These are phyloP conservation scores for Ginglymostoma cirratum DNA, from an alignment of 2,113 vertebrate genomes.

Conservation along the genomic window DNA sequence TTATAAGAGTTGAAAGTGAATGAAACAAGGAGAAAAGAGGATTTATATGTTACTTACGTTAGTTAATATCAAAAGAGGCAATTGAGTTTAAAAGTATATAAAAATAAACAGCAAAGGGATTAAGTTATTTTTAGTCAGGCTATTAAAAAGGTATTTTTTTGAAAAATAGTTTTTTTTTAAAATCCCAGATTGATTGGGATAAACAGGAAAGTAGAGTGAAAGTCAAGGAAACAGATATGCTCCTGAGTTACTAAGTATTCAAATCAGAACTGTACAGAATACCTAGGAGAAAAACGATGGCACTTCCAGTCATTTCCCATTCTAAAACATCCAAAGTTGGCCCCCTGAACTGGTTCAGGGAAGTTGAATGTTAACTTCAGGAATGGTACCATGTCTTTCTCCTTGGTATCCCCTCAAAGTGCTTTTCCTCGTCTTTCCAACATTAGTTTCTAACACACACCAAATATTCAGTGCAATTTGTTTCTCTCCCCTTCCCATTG, in stretches of 20 bases:
- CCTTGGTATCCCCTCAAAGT: background rate
- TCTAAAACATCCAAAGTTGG: background rate
- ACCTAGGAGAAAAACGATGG: background rate
- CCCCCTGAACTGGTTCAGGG: background rate
- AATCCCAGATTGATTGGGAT: background rate
- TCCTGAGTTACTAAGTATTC: background rate
- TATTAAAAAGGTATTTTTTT: background rate
- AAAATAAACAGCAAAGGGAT: background rate
- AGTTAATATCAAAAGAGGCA: background rate
- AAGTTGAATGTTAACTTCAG: background rate
- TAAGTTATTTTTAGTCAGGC: background rate
- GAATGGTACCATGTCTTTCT: background rate
- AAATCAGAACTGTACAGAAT: background rate
- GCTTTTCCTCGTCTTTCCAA: background rate
- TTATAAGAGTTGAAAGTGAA: background rate
- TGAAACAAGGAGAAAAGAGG: background rate
- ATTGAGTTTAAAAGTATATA: background rate
- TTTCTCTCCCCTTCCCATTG: constrained; percentile 8
- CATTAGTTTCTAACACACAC: background rate
- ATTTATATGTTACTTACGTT: background rate
- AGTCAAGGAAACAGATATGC: background rate
- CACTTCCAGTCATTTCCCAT: background rate
- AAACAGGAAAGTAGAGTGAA: background rate
- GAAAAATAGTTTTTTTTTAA: background rate
- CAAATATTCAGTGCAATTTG: constrained; percentile 15